Base-by-base conservation (phyloP, 2,797 vertebrate species). In the Lepilemur septentrionalis region DNA sequence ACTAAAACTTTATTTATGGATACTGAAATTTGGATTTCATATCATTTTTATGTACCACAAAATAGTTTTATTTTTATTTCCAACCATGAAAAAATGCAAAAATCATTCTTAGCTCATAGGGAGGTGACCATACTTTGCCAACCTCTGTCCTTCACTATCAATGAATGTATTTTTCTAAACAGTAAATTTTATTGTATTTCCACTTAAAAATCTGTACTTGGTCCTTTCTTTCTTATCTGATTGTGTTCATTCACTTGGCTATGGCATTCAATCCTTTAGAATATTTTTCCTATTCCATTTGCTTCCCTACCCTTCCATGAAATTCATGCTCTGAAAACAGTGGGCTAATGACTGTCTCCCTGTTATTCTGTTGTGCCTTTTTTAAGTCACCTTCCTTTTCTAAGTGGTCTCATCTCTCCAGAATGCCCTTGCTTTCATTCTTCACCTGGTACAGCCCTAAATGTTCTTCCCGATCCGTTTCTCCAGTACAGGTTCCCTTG, bases 401-500 rank as follows among this genome's bases (percentile, higher is more conserved):
- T 5, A 57, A 25, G 5, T 2, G 3, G 15, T 38, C 23, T 48
- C 25, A 7, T 32, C 46, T 22, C 14, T 23, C 63, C 57, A 69
- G 30, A 86, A 48, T 30, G 10, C 6, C 5, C 32, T 59, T 32
- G 2, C 13, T 7, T 1, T 84, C 4, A 14, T 46, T 38, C 43
- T 85, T 67, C 63, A 65, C 25, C 17, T n/a, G 46, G 32, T 13
- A 63, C 35, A 83, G 20, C 10, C 20, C 41, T 89, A 9, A 65
- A 30, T 30, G 12, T 41, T 35, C 23, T 32, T 65, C 20, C 18
- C 1, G 0, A 59, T 9, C 65, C 4, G 0, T 59, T 23, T n/a
- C 22, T 55, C 13, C 14, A 7, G 0, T 14, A 23, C 8, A 76
- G 59, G 0, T 10, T 14, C 25, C 52, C 12, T 28, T 5, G n/a